Evolutionary conservation across 2,888 invertebrate species (phyloP), one percentile per base, ranked within the genome.

Genomic region (Hemicrepidius hirtus): DNA sequence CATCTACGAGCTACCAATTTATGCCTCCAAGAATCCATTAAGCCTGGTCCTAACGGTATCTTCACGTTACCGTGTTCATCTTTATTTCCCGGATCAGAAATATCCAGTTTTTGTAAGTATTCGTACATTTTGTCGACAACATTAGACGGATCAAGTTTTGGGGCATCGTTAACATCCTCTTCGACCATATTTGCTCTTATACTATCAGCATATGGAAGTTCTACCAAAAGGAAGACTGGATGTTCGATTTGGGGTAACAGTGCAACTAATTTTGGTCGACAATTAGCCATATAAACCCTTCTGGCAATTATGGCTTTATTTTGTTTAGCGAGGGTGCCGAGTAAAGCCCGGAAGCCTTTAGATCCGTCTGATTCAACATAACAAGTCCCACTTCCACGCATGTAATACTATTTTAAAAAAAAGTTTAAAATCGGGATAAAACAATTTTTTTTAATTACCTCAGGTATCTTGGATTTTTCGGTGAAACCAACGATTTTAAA

Each of bases 401-500:
- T 28, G 10, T 49, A 55, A 37, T 59, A 7, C 67, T 72, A 18
- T n/a, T n/a, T n/a, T 9, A 60, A 71, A 10, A 32, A 9, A 9
- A 32, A 32, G 28, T n/a, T n/a, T 24, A 24, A 24, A 3, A 24
- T 24, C 3, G 5, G 24, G 24, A 24, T 3, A 24, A 3, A 24
- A 24, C 5, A 24, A 24, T 24, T 24, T 24, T 2, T 24, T 24
- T 24, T 2, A 24, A 3, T 4, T 62, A 72, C 68, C 57, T 72
- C 72, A 3, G 49, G 24, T 7, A 73, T 46, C n/a, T 69, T 73
- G 0, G 3, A 1, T 37, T 32, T 46, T 7, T 66, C 53, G 0
- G 69, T 69, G 55, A 73, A 73, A 10, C 59, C 69, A 13, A 73
- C 20, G n/a, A 73, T 69, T 60, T 73, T 69, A 35, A 73, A 73